Conservation (phyloP, 1,140 invertebrate genomes). For the Chrysoperla carnea region DNA sequence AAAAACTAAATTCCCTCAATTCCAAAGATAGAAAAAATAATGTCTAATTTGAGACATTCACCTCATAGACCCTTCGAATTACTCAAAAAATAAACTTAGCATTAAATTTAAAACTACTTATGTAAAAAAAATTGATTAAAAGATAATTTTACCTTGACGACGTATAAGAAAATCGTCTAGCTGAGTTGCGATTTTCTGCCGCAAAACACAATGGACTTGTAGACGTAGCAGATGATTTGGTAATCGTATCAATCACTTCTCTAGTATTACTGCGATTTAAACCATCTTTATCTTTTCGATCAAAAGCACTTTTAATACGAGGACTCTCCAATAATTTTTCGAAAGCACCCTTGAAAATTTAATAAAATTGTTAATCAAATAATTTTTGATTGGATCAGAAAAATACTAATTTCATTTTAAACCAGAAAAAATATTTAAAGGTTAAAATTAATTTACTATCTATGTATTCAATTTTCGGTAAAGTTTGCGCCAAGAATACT, state of each 20-base stretch:
- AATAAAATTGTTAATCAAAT: neutral
- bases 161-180: slow-evolving; percentile 43
- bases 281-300: slow-evolving; percentile 10
- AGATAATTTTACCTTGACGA: slow-evolving; percentile 24
- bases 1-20: too few species aligned
- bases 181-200: slow-evolving; percentile 29
- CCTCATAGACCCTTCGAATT: too few species aligned
- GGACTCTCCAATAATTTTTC: neutral
- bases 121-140: too few species aligned
- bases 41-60: too few species aligned
- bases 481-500: too few species aligned
- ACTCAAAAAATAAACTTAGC: neutral
- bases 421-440: too few species aligned
- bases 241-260: slow-evolving; percentile 14
- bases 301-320: slow-evolving; percentile 16
- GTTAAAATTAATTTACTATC: too few species aligned
- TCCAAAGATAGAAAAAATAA: too few species aligned
- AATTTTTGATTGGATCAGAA: neutral
- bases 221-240: slow-evolving; percentile 21
- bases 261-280: slow-evolving; percentile 11
- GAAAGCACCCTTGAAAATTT: neutral
- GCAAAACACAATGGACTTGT: slow-evolving; percentile 21
- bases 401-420: too few species aligned
- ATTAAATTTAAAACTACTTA: slow-evolving; percentile 4
- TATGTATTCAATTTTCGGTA: too few species aligned